These are phyloP conservation scores for Calvadosia cruxmelitensis DNA, from an alignment of 30 jellyfish, hydroid and myxozoan genomes.

Conservation along the genomic window DNA sequence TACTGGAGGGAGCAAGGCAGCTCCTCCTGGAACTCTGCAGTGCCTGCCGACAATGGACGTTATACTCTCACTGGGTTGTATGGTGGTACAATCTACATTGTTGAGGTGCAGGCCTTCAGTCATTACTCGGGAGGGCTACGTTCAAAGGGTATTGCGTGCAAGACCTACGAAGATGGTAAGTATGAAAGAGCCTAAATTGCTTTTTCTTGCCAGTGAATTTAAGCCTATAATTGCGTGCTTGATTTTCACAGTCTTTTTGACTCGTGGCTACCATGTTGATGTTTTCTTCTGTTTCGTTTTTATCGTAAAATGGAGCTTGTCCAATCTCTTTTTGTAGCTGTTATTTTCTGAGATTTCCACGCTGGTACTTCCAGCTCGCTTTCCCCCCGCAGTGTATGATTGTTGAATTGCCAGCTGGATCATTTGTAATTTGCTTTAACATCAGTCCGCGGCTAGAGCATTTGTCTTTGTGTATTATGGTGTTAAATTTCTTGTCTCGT, in stretches of 20 bases:
- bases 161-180: background rate
- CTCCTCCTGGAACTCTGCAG: background rate
- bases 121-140: conserved; percentile 6
- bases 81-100: conserved; percentile 10
- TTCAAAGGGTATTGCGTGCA: background rate
- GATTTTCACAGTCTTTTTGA: no score
- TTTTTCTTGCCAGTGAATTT: no score
- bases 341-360: conserved; percentile 8
- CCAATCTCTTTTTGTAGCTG: conserved; percentile 13
- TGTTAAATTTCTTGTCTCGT: background rate
- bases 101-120: conserved; percentile 7
- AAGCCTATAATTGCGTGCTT: no score
- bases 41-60: conserved; percentile 3
- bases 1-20: conserved; percentile 8
- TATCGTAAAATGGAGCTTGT: no score
- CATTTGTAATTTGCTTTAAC: no score
- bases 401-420: no score
- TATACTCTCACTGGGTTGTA: background rate
- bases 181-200: no score
- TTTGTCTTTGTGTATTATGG: background rate
- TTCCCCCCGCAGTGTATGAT: no score
- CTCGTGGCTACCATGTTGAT: no score
- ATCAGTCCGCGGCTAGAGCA: no score
- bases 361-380: conserved; percentile 9
- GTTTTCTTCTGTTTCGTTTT: no score